These are phyloP conservation scores for Mystacornis crossleyi DNA, from an alignment of 2,113 vertebrate species.

Conservation along the genomic window DNA sequence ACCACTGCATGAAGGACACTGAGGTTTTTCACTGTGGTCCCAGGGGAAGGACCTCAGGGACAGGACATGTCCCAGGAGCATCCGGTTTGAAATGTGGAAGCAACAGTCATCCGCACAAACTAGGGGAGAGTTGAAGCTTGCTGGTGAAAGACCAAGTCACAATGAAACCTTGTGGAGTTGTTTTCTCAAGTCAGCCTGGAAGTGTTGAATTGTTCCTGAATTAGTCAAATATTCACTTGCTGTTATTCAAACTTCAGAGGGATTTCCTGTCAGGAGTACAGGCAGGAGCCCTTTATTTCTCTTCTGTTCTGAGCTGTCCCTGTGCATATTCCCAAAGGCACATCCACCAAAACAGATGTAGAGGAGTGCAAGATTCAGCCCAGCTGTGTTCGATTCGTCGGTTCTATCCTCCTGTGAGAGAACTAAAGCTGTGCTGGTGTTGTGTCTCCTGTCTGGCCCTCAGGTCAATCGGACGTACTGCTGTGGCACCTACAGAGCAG, in stretches of 20 bases:
- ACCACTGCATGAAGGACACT: neutral
- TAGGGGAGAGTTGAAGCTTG: neutral
- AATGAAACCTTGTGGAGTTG: neutral
- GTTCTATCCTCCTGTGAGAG: neutral
- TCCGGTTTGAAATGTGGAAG: neutral
- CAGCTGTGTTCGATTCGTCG: neutral
- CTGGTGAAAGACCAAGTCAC: neutral
- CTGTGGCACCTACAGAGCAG: constrained; percentile 94
- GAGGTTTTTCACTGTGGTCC: neutral
- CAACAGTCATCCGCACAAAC: neutral
- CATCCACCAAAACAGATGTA: neutral
- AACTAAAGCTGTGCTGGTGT: neutral
- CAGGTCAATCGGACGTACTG: constrained; percentile 95
- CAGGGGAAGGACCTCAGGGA: neutral
- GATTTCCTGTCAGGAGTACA: neutral
- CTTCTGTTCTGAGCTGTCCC: neutral
- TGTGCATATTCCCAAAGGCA: neutral
- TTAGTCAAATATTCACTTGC: neutral
- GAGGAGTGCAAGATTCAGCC: neutral
- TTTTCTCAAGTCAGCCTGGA: neutral
- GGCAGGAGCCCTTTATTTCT: neutral
- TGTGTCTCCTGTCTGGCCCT: neutral
- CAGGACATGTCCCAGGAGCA: accelerated
- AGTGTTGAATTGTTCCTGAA: neutral
- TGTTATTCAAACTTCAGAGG: neutral